Evolutionary conservation across 1,140 invertebrate genomes (phyloP).

Genomic region (Batillaria attramentaria): DNA sequence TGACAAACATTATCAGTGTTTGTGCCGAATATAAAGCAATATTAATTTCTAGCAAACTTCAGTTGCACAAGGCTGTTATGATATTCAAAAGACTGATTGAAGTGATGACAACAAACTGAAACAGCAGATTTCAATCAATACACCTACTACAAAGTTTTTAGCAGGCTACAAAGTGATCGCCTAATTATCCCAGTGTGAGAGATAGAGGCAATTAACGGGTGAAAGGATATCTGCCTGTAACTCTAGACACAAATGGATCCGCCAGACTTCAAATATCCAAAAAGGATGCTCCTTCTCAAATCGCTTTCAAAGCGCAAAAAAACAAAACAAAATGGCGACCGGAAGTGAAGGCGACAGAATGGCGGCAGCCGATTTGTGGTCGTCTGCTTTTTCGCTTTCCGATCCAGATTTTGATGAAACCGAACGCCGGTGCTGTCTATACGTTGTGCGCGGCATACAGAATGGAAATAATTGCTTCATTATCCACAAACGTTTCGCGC

Average conservation of each 20-base stretch:
- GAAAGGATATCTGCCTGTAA: background rate
- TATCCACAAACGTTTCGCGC: background rate
- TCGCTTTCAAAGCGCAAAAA: background rate
- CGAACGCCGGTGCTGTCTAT: background rate
- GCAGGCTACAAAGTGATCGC: too few relatives aligned
- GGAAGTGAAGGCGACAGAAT: conserved; percentile 1
- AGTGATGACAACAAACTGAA: background rate
- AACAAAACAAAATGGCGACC: background rate
- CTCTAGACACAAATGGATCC: background rate
- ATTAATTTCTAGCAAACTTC: too few relatives aligned
- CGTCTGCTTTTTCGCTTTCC: conserved; percentile 7
- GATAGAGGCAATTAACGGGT: background rate
- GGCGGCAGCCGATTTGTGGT: background rate
- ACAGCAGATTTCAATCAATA: too few relatives aligned
- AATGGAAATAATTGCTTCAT: conserved; percentile 20
- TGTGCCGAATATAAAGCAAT: too few relatives aligned
- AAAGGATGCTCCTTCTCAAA: background rate
- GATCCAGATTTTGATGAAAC: conserved; percentile 4
- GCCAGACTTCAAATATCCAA: background rate
- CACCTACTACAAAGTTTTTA: too few relatives aligned
- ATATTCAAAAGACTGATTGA: background rate
- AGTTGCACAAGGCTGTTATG: too few relatives aligned
- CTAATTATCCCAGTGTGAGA: background rate
- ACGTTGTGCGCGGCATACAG: background rate
- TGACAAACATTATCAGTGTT: too few relatives aligned